These are phyloP conservation scores for Diorhabda carinulata DNA, from an alignment of 1,140 invertebrate species.

Conservation along the genomic window DNA sequence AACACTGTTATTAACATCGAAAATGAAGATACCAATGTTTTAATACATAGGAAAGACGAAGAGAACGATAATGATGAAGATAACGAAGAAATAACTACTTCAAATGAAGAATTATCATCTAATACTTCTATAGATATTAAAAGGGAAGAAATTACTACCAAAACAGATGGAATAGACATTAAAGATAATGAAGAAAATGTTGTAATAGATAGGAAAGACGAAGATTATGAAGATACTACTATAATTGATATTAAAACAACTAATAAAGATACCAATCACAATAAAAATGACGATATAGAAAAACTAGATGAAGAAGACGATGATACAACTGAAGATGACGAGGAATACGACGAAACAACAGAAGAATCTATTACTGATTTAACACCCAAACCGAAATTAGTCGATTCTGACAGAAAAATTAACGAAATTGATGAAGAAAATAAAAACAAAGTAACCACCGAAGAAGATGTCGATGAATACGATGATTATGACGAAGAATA, in stretches of 20 bases:
- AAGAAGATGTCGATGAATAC: slow-evolving; percentile 31
- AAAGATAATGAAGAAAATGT: slow-evolving; percentile 20
- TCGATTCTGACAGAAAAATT: slow-evolving; percentile 14
- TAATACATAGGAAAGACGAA: neutral
- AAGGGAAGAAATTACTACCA: neutral
- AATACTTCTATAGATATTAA: neutral
- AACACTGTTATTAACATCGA: neutral
- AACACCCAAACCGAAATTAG: neutral
- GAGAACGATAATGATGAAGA: slow-evolving; percentile 5
- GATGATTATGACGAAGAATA: slow-evolving; percentile 29
- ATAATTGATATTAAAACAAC: neutral
- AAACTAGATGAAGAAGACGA: neutral
- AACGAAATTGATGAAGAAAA: slow-evolving; percentile 11
- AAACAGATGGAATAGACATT: slow-evolving; percentile 18
- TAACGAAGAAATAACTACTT: slow-evolving; percentile 14
- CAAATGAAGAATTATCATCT: neutral
- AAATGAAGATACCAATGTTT: neutral
- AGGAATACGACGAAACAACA: no score
- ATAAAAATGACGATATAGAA: slow-evolving; percentile 6
- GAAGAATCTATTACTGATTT: no score
- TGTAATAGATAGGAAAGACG: slow-evolving; percentile 8
- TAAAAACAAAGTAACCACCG: slow-evolving; percentile 7
- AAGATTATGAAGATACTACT: slow-evolving; percentile 1
- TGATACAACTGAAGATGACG: neutral
- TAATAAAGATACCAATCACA: neutral